Base-by-base conservation (phyloP, 2,113 vertebrate species). In the Semnornis frantzii region DNA sequence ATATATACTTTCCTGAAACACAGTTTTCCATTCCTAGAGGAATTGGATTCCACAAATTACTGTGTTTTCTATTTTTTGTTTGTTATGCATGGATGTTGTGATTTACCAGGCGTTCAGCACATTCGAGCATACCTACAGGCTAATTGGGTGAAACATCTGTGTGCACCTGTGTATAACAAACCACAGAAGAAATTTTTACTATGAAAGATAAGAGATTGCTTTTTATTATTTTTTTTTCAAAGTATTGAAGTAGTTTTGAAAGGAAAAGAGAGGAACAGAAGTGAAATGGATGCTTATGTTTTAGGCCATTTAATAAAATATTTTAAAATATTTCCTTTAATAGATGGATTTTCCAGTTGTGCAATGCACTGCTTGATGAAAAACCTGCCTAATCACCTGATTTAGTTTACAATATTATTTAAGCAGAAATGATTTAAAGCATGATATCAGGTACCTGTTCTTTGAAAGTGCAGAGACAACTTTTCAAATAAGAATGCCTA, bases 71-170 rank as follows among this genome's bases (percentile, higher is more conserved):
- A 39, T 90, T 86, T 94, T 52, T 25, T 55, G 11, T 85, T 95
- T 91, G 46, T 89, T 92, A 88, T 83, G 91, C 94, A 95, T 1
- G 50, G 33, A 46, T 7, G 17, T 37, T 72, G 15, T 28, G 89
- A 76, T 78, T 93, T 92, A 27, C 84, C 66, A 94, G 93, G 82
- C n/a, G 11, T 74, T 85, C 75, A 69, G 83, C 62, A 50, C 54
- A 86, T 91, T 54, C 88, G 42, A 85, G n/a, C 48, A 68, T 75
- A 82, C 37, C 59, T 88, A 73, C 85, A 70, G 84, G 64, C 6
- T 90, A 79, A 85, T 86, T 82, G 87, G 42, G 64, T 79, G 34
- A 93, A 97, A 94, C 60, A 91, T 79, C 83, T 91, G 78, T 69
- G 80, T 89, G 82, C 63, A 75, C 64, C 71, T 76, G 33, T 86